phyloP scores from a whole-genome alignment of 2,888 invertebrate genomes.

The Phaedon cochleariae region DNA sequence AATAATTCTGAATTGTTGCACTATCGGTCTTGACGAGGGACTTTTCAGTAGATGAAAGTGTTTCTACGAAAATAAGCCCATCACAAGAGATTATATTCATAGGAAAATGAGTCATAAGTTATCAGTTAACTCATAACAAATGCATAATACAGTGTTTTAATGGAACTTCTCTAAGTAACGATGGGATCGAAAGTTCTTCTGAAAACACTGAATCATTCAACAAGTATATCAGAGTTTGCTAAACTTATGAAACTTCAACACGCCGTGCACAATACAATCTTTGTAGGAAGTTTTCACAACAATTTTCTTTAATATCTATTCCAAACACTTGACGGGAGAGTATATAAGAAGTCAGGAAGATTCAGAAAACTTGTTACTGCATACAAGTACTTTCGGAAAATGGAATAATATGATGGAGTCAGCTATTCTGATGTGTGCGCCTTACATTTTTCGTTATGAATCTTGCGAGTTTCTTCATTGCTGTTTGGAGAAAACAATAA shows the following conservation, averaged over 20 bases:
- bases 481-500: too few species aligned
- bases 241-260: not conserved
- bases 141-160: not conserved
- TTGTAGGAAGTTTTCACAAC: not conserved
- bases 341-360: not conserved
- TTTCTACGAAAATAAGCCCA: too few species aligned
- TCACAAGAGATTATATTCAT: too few species aligned
- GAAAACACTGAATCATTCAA: not conserved
- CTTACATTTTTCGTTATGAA: too few species aligned
- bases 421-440: too few species aligned
- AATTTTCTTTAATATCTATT: not conserved
- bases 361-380: not conserved
- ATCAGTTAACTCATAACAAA: too few species aligned
- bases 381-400: not conserved
- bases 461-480: too few species aligned
- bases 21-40: too few species aligned
- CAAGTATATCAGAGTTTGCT: not conserved
- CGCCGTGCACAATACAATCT: not conserved
- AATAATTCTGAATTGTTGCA: too few species aligned
- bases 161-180: not conserved
- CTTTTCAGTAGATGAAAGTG: too few species aligned
- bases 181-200: not conserved
- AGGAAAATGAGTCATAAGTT: too few species aligned
- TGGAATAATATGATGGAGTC: not conserved
- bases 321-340: not conserved